Evolutionary conservation across 2,888 invertebrate species (phyloP).

Genomic region (Drosophila limbata): DNA sequence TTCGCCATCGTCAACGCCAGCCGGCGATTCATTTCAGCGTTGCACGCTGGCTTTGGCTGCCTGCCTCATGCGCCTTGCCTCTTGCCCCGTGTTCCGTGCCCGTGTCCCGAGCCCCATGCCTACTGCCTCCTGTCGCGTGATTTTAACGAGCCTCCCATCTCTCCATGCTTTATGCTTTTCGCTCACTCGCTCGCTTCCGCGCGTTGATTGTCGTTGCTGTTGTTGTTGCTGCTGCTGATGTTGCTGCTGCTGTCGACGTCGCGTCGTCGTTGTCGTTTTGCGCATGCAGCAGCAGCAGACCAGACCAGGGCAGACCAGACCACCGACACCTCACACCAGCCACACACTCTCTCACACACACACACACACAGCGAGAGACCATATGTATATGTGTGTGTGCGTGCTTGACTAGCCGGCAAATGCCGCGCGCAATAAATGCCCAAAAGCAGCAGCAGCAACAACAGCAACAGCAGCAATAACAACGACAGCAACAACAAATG

Average conservation of each 20-base stretch:
- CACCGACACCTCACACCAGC: slow-evolving; percentile 60
- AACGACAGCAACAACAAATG: slow-evolving; percentile 31
- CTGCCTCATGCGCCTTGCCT: slow-evolving; percentile 30
- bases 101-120: slow-evolving; percentile 26
- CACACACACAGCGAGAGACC: slow-evolving; percentile 20
- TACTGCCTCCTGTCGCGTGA: slow-evolving; percentile 70
- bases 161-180: slow-evolving; percentile 77
- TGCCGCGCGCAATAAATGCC: slow-evolving; percentile 69
- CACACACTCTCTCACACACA: slow-evolving; percentile 17
- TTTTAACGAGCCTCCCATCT: slow-evolving; percentile 76
- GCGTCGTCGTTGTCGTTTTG: slow-evolving; percentile 44
- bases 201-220: slow-evolving; percentile 74
- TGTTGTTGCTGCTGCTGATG: slow-evolving; percentile 51
- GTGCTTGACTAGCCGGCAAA: slow-evolving; percentile 66
- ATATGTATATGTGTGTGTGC: slow-evolving; percentile 47
- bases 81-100: slow-evolving; percentile 7
- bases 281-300: slow-evolving; percentile 56
- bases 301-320: slow-evolving; percentile 49
- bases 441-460: slow-evolving; percentile 64
- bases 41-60: slow-evolving; percentile 63
- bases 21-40: slow-evolving; percentile 67
- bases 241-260: slow-evolving; percentile 41
- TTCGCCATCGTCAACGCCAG: slow-evolving; percentile 54
- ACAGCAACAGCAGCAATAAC: slow-evolving; percentile 18
- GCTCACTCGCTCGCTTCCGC: slow-evolving; percentile 71